Evolutionary conservation across 92 coral and sea anemone genomes (phyloP).

Genomic region (Epizoanthus stellaris): DNA sequence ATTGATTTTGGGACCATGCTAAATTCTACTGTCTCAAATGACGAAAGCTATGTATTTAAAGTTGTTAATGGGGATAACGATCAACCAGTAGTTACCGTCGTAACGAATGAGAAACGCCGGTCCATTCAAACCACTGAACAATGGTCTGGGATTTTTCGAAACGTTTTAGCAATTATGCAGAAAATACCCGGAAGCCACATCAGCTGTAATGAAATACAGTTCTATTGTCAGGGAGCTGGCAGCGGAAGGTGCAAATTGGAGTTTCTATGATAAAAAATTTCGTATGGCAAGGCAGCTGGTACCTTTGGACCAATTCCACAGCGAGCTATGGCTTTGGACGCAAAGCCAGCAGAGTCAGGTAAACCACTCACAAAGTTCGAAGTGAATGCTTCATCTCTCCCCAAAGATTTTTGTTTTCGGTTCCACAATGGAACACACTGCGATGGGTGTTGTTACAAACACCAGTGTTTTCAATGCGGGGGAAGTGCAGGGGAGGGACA

Average conservation of each 20-base stretch:
- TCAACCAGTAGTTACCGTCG: constrained; percentile 7
- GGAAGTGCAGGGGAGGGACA: not conserved
- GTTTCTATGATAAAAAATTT: constrained; percentile 9
- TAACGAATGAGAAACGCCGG: constrained; percentile 6
- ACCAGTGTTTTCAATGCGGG: constrained; percentile 41
- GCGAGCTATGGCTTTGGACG: no score
- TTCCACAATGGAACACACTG: constrained; percentile 43
- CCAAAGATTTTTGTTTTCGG: constrained; percentile 37
- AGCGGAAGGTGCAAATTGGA: not conserved
- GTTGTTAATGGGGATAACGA: not conserved
- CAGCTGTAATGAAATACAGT: constrained; percentile 30
- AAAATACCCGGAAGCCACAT: not conserved
- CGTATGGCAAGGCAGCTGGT: not conserved
- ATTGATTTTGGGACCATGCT: not conserved
- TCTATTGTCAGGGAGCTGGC: not conserved
- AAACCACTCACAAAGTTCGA: no score
- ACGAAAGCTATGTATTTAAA: constrained; percentile 16
- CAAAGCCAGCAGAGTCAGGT: no score
- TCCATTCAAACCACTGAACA: not conserved
- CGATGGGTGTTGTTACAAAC: constrained; percentile 35
- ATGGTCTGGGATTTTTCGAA: constrained; percentile 18
- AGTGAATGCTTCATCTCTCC: constrained; percentile 13
- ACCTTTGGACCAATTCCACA: constrained; percentile 5
- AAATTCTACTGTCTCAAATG: not conserved
- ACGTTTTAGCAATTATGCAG: not conserved